Conservation (phyloP, 2,888 invertebrate genomes). For the Ceraclea dissimilis region DNA sequence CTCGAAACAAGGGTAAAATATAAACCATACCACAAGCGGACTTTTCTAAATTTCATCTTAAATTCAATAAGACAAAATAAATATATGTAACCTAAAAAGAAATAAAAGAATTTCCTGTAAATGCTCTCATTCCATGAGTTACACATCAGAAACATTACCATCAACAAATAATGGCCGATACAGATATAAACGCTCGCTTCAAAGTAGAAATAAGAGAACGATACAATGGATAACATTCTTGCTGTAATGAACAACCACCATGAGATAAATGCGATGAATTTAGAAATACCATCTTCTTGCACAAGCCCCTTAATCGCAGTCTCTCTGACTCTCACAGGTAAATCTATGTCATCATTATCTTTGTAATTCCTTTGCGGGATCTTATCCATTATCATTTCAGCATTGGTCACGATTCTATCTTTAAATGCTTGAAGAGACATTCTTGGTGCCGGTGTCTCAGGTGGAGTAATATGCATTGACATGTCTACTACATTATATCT, state of each 20-base stretch:
- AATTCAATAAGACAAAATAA: conserved; percentile 73
- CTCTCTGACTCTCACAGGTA: conserved; percentile 38
- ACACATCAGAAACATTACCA: conserved; percentile 59
- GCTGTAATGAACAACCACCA: conserved; percentile 72
- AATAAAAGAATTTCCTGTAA: conserved; percentile 50
- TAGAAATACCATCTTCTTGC: conserved; percentile 66
- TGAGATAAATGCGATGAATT: conserved; percentile 61
- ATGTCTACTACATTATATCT: conserved; percentile 21
- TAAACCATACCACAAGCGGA: conserved; percentile 60
- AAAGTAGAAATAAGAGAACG: conserved; percentile 62
- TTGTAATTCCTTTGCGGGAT: conserved; percentile 21
- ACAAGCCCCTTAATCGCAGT: conserved; percentile 58
- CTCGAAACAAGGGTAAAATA: conserved; percentile 58
- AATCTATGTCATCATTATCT: conserved; percentile 31
- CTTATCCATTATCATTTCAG: conserved; percentile 27
- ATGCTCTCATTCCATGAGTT: conserved; percentile 45
- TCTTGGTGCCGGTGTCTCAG: conserved; percentile 22
- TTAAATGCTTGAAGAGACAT: conserved; percentile 31
- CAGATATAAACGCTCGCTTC: conserved; percentile 52
- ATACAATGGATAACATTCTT: conserved; percentile 60
- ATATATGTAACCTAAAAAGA: conserved; percentile 67
- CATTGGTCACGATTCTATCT: conserved; percentile 40
- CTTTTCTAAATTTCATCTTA: conserved; percentile 66
- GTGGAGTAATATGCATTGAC: conserved; percentile 23
- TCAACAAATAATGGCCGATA: conserved; percentile 56